Percentiles rank a stretch among this genome's conserved stretches.
Conservation (phyloP, 2,113 vertebrate species). For the Podarcis raffonei region DNA sequence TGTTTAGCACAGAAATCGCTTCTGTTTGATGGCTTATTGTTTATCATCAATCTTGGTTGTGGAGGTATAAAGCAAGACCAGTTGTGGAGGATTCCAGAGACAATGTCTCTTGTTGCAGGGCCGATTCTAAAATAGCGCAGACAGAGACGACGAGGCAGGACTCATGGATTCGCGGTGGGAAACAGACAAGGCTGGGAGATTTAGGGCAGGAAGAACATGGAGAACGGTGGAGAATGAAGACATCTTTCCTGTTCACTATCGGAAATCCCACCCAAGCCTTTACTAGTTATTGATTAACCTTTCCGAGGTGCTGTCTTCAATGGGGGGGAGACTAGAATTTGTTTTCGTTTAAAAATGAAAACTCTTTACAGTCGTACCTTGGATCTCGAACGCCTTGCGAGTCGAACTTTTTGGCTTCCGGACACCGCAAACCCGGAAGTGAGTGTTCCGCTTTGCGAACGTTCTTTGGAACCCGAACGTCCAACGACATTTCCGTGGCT, state of each 20-base stretch:
- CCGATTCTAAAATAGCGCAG: not conserved
- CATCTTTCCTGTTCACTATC: not conserved
- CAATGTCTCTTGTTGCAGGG: not conserved
- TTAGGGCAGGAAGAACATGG: not conserved
- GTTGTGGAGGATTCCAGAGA: not conserved
- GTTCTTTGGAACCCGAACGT: too few relatives aligned
- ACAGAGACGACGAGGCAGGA: not conserved
- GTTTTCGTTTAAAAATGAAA: not conserved
- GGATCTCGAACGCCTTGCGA: not conserved
- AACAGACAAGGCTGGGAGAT: not conserved
- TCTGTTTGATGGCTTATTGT: not conserved
- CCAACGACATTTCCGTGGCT: too few relatives aligned
- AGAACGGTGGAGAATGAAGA: not conserved
- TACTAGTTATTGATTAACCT: not conserved
- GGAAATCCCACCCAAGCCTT: slow-evolving; percentile 6
- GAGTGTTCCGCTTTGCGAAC: too few relatives aligned
- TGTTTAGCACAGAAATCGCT: not conserved
- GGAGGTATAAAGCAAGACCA: not conserved
- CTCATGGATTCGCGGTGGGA: not conserved
- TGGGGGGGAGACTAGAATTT: not conserved
- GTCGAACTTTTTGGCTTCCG: not conserved
- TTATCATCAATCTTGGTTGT: not conserved
- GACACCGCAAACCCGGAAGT: too few relatives aligned
- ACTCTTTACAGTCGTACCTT: too few relatives aligned
- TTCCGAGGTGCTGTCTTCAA: not conserved